Base-by-base conservation (phyloP, 2,113 vertebrate species). In the Macrotis lagotis region DNA sequence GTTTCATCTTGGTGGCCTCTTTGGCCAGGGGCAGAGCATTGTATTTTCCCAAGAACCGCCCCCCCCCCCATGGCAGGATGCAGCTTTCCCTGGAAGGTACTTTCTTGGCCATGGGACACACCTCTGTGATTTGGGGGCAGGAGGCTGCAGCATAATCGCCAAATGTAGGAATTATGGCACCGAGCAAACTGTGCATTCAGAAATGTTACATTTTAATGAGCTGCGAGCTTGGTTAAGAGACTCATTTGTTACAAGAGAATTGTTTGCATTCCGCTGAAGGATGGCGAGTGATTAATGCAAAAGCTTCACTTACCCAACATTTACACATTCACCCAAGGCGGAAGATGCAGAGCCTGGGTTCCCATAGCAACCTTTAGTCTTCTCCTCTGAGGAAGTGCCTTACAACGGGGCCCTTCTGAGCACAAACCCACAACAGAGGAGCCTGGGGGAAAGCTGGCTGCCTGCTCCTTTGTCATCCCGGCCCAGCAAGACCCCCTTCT, bases 261-360 rank as follows among this genome's bases (percentile, higher is more conserved):
- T 97, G 94, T 93, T 92, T 8, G 3, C 52, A 90, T 97, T 90
- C 90, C 95, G 49, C 96, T 97, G 95, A 97, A 96, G 95, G 2
- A 0, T 49, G 96, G 92, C 93, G 92, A 95, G 94, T 94, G 95
- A 97, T 97, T 97, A 96, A 97, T 95, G 89, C 96, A 95, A 97
- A 97, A 88, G 94, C 74, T 96, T 95, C n/a, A 93, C 31, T n/a
- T 48, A 94, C 91, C 91, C 25, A 52, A 91, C 44, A 90, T 94
- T 89, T 50, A 90, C 25, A 92, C 88, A 90, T 52, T 94, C 53
- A 47, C 59, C 48, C 94, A 96, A 94, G 48, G 55, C 48, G 37
- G 95, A 95, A 96, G 94, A 96, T 96, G 90, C 92, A 96, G 96
- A 95, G 92, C 19, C 50, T 51, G 74, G 0, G 49, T 98, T 98